Conservation (phyloP, 53 echinoderm and acorn worm genomes). For the Zoroaster sp. region DNA sequence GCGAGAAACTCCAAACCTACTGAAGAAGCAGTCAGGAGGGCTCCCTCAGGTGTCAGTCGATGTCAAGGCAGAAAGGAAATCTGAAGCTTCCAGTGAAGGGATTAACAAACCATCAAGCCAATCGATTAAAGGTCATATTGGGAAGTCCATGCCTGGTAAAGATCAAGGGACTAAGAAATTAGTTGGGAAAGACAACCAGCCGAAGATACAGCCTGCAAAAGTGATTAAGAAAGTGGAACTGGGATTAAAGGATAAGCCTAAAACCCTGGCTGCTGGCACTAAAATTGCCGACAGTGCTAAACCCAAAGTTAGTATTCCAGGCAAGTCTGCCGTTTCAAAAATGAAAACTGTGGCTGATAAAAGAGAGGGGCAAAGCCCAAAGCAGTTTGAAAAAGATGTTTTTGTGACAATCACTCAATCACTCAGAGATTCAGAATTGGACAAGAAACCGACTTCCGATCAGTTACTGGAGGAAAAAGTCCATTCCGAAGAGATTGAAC, state of each 20-base stretch:
- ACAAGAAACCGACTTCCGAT: neutral
- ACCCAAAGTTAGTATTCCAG: neutral
- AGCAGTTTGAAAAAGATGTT: neutral
- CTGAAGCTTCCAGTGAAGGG: neutral
- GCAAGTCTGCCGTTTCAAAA: neutral
- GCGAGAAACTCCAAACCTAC: neutral
- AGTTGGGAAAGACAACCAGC: neutral
- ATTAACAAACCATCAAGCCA: neutral
- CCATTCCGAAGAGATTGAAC: neutral
- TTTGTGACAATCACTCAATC: neutral
- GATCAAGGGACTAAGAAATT: slow-evolving; percentile 23
- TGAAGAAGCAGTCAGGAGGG: slow-evolving; percentile 1
- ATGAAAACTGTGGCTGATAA: neutral
- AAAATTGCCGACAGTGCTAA: neutral
- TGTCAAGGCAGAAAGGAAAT: slow-evolving; percentile 24
- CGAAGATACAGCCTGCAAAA: neutral
- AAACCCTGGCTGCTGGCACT: neutral
- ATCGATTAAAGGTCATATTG: neutral
- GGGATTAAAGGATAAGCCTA: neutral
- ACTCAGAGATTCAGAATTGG: neutral
- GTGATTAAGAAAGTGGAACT: slow-evolving; percentile 8
- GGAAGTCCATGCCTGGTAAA: neutral
- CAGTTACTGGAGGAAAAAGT: neutral
- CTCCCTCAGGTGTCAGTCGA: neutral
- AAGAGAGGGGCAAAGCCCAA: too few relatives aligned